Evolutionary conservation across 2,888 invertebrate species (phyloP).

Genomic region (Amiota mariae): DNA sequence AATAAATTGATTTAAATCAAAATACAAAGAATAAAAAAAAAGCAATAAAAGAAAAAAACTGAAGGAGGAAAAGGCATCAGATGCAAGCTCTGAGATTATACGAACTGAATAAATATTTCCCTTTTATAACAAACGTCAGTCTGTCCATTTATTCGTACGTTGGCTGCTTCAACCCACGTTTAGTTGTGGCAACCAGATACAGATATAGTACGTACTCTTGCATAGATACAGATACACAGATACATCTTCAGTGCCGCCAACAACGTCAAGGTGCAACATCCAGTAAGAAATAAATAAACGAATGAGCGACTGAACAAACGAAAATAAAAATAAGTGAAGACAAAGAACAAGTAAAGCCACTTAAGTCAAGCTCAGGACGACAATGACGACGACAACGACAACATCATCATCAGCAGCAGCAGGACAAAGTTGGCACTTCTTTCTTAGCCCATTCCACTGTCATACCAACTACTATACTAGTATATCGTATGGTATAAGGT

Average conservation of each 20-base stretch:
- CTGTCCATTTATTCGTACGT: background rate
- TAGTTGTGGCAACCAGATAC: conserved; percentile 1
- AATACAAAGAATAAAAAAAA: conserved; percentile 24
- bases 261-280: conserved; percentile 20
- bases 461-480: background rate
- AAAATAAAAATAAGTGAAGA: conserved; percentile 4
- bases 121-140: background rate
- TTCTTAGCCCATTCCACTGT: too few relatives aligned
- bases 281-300: background rate
- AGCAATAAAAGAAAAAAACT: background rate
- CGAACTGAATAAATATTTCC: conserved; percentile 25
- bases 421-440: background rate
- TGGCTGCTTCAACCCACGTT: conserved; percentile 47
- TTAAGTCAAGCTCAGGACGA: conserved; percentile 1
- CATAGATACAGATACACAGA: background rate
- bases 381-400: background rate
- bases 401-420: background rate
- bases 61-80: conserved; percentile 13
- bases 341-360: conserved; percentile 23
- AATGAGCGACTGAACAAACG: conserved; percentile 1
- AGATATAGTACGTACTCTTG: conserved; percentile 5
- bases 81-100: conserved; percentile 27
- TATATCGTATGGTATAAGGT: background rate
- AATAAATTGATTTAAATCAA: conserved; percentile 61
- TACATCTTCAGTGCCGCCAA: background rate